These are phyloP conservation scores for Rachycentron canadum DNA, from an alignment of 2,797 vertebrate genomes.

Conservation along the genomic window DNA sequence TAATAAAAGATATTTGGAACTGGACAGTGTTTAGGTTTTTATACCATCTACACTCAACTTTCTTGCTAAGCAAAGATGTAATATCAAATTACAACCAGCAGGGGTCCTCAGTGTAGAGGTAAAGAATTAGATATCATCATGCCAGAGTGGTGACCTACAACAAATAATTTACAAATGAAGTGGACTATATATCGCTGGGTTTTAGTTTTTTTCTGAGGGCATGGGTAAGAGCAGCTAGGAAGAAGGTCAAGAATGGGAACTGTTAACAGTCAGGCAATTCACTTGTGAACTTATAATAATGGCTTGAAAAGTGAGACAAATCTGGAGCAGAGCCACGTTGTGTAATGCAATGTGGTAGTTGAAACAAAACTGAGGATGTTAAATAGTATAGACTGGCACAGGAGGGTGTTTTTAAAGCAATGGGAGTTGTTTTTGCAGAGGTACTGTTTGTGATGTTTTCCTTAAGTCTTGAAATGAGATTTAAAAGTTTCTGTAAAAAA, in stretches of 20 bases:
- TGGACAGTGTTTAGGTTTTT: constrained; percentile 22
- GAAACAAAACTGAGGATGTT: background rate
- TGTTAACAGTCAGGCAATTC: background rate
- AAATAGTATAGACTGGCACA: background rate
- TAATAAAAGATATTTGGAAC: constrained; percentile 80
- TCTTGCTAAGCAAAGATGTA: background rate
- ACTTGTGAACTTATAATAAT: background rate
- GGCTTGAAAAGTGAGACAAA: too few relatives aligned
- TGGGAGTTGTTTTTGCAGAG: background rate
- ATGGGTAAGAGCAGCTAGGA: background rate
- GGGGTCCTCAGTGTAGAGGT: constrained; percentile 34
- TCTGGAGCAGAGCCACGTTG: background rate
- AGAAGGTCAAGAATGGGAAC: background rate
- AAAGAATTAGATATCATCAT: background rate
- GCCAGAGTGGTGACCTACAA: background rate
- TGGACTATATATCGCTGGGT: background rate
- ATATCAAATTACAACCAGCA: constrained; percentile 38
- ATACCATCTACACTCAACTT: background rate
- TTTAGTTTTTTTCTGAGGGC: background rate
- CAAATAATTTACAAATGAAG: background rate
- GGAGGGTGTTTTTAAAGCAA: background rate
- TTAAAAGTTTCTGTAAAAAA: too few relatives aligned
- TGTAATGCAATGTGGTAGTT: background rate
- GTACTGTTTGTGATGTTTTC: background rate
- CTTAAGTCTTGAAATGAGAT: background rate